Evolutionary conservation across 1,140 invertebrate species (phyloP).

Genomic region (Heliothis virescens): DNA sequence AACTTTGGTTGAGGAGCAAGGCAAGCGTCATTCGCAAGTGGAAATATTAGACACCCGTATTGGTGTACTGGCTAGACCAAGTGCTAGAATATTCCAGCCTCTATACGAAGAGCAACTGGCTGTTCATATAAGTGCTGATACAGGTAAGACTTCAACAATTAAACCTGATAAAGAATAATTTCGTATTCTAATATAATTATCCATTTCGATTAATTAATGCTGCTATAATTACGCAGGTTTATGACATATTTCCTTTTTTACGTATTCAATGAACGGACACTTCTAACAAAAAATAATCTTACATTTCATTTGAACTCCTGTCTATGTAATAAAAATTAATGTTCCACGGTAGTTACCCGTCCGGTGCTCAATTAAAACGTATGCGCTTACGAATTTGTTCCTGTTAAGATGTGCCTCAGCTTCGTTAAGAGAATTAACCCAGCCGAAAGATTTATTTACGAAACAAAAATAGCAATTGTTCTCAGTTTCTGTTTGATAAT

Average conservation of each 20-base stretch:
- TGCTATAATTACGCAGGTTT: no score
- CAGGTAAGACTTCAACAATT: slow-evolving; percentile 67
- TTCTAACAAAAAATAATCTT: no score
- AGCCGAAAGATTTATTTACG: slow-evolving; percentile 12
- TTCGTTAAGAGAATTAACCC: slow-evolving; percentile 17
- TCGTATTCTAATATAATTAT: no score
- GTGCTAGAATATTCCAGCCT: slow-evolving; percentile 88
- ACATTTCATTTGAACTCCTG: neutral
- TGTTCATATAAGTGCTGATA: slow-evolving; percentile 89
- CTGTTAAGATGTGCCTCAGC: slow-evolving; percentile 9
- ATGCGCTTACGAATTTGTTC: slow-evolving; percentile 25
- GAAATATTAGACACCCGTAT: slow-evolving; percentile 87
- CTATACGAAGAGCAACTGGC: slow-evolving; percentile 92
- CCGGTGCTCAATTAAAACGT: slow-evolving; percentile 19
- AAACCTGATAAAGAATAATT: neutral
- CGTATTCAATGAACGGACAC: no score
- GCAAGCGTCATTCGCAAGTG: slow-evolving; percentile 89
- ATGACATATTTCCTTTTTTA: no score
- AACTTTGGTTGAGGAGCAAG: slow-evolving; percentile 90
- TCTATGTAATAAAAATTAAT: slow-evolving; percentile 9
- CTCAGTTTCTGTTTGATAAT: no score
- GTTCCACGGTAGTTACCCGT: neutral
- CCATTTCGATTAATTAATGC: no score
- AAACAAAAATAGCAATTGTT: neutral
- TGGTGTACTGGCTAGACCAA: slow-evolving; percentile 77